phyloP scores from a whole-genome alignment of 1,140 invertebrate genomes.

The Metopolophium dirhodum region DNA sequence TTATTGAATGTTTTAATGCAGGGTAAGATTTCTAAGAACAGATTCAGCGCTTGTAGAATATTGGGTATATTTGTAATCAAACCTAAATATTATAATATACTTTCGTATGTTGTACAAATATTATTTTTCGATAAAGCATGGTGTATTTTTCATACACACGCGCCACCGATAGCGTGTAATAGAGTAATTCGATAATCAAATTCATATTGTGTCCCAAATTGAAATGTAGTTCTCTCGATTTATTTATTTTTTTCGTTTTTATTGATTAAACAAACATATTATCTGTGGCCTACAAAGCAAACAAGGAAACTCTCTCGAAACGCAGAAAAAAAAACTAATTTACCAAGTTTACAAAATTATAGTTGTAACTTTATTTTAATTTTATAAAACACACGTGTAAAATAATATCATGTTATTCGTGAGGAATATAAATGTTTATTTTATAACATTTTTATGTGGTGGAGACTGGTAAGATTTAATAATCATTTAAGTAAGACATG shows the following conservation, averaged over 20 bases:
- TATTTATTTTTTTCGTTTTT: neutral
- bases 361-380: neutral
- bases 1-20: neutral
- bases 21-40: neutral
- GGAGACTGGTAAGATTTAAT: neutral
- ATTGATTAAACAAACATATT: slow-evolving; percentile 14
- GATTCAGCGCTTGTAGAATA: neutral
- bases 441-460: neutral
- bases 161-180: neutral
- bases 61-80: neutral
- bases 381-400: neutral
- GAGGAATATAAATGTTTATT: neutral
- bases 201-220: neutral
- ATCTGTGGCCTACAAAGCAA: neutral
- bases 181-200: slow-evolving; percentile 26
- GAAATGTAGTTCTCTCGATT: neutral
- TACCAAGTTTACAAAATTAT: neutral
- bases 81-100: neutral
- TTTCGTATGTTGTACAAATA: neutral
- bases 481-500: neutral
- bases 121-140: neutral
- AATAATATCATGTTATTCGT: neutral
- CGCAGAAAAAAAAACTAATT: neutral
- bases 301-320: neutral
- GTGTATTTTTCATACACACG: neutral